Percentiles rank a stretch among this genome's conserved stretches.
Evolutionary conservation across 2,113 vertebrate species (phyloP).

Genomic region (Dipodomys spectabilis): DNA sequence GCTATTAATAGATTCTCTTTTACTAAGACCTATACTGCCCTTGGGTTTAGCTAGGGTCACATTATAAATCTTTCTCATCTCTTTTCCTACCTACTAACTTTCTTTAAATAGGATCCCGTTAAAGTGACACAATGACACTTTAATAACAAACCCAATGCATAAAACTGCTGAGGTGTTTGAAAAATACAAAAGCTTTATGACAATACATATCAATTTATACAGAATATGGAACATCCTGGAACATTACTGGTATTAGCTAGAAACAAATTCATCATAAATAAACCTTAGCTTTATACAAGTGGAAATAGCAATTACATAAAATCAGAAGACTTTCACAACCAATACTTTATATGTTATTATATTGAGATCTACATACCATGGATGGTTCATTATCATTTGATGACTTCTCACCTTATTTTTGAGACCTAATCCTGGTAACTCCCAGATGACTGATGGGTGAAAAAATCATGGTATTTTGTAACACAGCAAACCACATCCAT

Average conservation of each 20-base stretch:
- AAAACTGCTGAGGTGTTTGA: constrained; percentile 85
- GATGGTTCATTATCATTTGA: constrained; percentile 53
- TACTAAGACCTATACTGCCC: constrained; percentile 35
- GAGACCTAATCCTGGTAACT: constrained; percentile 48
- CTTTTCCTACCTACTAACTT: constrained; percentile 69
- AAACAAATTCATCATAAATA: constrained; percentile 60
- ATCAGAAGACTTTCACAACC: constrained; percentile 70
- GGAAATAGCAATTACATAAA: constrained; percentile 60
- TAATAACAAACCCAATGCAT: constrained; percentile 81
- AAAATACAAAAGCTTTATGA: constrained; percentile 82
- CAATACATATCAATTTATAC: constrained; percentile 70
- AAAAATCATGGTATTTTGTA: constrained; percentile 61
- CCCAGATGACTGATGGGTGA: constrained; percentile 62
- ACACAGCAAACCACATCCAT: constrained; percentile 33
- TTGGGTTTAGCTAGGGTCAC: constrained; percentile 72
- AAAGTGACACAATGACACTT: constrained; percentile 81
- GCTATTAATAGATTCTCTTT: constrained; percentile 57
- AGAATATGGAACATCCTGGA: constrained; percentile 60
- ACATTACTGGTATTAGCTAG: constrained; percentile 70
- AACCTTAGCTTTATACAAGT: constrained; percentile 79
- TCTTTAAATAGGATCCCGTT: constrained; percentile 74
- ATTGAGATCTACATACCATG: neutral
- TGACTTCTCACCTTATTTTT: constrained; percentile 35
- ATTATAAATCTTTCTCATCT: constrained; percentile 74
- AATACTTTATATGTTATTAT: constrained; percentile 7